Conservation (phyloP, 2,113 vertebrate genomes). For the Zosterops hypoxanthus region DNA sequence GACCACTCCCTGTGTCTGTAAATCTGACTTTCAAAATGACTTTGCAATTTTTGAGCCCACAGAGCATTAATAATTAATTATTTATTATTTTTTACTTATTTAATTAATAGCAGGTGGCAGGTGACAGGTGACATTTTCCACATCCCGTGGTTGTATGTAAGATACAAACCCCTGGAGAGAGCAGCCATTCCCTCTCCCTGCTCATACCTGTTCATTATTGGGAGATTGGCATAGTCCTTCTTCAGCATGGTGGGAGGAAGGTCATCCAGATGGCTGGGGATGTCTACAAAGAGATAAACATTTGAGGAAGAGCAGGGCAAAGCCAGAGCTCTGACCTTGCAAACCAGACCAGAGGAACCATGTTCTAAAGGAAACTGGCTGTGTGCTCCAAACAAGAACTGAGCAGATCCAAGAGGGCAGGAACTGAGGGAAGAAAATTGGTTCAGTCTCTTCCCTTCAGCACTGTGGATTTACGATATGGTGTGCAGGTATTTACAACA, state of each 20-base stretch:
- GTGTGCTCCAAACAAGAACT: not conserved
- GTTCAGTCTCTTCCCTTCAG: not conserved
- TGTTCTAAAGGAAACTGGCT: not conserved
- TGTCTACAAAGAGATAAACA: conserved; percentile 58
- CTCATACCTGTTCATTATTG: conserved; percentile 77
- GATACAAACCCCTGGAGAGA: not conserved
- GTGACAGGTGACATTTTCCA: no score
- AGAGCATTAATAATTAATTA: not conserved
- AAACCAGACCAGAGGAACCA: not conserved
- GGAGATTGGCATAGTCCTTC: conserved; percentile 82
- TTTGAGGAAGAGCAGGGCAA: not conserved
- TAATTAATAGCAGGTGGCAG: not conserved
- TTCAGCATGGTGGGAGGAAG: conserved; percentile 81
- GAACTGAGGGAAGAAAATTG: not conserved
- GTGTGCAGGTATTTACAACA: not conserved
- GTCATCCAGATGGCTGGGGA: conserved; percentile 83
- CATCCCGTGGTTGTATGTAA: fast-evolving
- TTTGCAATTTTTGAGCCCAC: not conserved
- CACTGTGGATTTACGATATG: not conserved
- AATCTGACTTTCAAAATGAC: not conserved
- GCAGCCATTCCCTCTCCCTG: not conserved
- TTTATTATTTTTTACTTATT: no score
- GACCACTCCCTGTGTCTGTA: not conserved
- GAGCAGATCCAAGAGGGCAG: not conserved
- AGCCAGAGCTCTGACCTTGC: not conserved